Conservation (phyloP, 30 jellyfish, hydroid and myxozoan species). For the Aurelia sp. region DNA sequence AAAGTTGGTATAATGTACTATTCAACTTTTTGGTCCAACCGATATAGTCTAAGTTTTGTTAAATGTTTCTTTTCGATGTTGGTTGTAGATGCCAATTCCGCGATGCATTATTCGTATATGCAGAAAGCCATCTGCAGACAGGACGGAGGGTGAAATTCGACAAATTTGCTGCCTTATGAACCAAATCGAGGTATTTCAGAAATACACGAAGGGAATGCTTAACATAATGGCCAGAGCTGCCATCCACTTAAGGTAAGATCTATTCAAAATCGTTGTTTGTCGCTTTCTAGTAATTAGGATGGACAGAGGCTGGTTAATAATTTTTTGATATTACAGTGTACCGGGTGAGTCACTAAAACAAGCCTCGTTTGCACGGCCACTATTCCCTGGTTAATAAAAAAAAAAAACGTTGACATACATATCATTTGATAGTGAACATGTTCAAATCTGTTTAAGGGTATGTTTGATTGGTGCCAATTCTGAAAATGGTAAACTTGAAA, state of each 20-base stretch:
- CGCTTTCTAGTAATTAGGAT: not conserved
- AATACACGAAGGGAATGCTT: constrained; percentile 64
- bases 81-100: constrained; percentile 42
- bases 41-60: not conserved
- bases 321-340: no score
- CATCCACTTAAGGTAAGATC: constrained; percentile 35
- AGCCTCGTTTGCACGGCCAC: no score
- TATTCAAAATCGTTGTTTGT: not conserved
- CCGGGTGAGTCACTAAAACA: no score
- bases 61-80: not conserved
- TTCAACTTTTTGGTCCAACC: no score
- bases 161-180: constrained; percentile 63
- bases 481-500: no score
- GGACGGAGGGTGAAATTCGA: constrained; percentile 50
- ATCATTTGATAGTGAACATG: no score
- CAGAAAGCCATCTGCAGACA: constrained; percentile 28
- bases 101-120: constrained; percentile 40
- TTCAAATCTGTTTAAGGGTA: no score
- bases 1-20: no score
- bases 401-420: no score
- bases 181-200: constrained; percentile 51
- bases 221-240: constrained; percentile 63
- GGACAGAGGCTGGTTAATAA: no score
- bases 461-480: no score
- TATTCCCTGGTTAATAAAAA: no score